Base-by-base conservation (phyloP, 2,888 invertebrate species). In the Lasioglossum lativentre region DNA sequence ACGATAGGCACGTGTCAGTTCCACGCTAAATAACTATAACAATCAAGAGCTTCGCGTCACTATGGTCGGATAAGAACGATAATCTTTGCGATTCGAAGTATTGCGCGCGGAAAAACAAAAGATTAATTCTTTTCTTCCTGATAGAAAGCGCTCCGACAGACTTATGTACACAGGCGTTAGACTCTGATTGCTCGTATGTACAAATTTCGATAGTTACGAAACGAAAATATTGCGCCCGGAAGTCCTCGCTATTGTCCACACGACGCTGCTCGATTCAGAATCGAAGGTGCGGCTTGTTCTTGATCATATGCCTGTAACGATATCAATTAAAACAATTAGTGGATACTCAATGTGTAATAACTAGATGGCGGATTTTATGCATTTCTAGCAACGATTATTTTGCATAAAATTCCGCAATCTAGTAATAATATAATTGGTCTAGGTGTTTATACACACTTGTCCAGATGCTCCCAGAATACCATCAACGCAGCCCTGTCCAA, bases 381-480 rank as follows among this genome's bases (percentile, higher is more conserved):
- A 45, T 16, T 45, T n/a, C 1, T 59, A 27, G 10, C 3, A 12
- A n/a, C 1, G 3, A n/a, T 14, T 14, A 14, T 45, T 56, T n/a
- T n/a, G 4, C 56, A 56, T n/a, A 56, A n/a, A 56, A n/a, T 23
- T 52, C 10, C 52, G 19, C 19, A 10, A 2, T n/a, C 52, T n/a
- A n/a, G 10, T 1, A 23, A 10, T 4, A 23, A 52, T 52, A n/a
- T 56, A 4, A 52, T n/a, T 23, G 12, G 56, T n/a, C 12, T 56
- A n/a, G 12, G 12, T 56, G 30, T 30, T 19, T 34, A 14, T 87
- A 96, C 96, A 95, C 96, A 99, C 98, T 97, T 98, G 96, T 99
- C 99, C 68, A 99, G 96, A 88, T 97, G 97, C 95, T 99, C 99
- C 99, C 99, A 99, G 96, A 99, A 99, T 90, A 97, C 97, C 96